Evolutionary conservation across 2,113 vertebrate species (phyloP).

Genomic region (Sphyrna mokarran): DNA sequence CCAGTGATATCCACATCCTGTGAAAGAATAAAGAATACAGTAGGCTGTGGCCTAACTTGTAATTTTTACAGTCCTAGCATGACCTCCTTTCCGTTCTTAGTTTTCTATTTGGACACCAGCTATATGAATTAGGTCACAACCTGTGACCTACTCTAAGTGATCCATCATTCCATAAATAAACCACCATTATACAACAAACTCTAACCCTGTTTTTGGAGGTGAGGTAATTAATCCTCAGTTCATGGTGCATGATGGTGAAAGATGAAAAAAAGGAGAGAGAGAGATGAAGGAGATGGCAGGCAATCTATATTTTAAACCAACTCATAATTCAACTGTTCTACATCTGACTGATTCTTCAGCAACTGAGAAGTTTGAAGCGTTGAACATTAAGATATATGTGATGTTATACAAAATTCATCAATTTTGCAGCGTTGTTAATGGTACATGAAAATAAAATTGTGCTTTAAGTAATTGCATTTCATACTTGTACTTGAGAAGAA

Average conservation of each 20-base stretch:
- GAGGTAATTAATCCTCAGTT: background rate
- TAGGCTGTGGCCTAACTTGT: too few species aligned
- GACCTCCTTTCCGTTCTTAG: too few species aligned
- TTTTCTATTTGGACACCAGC: too few species aligned
- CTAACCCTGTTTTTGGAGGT: background rate
- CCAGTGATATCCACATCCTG: too few species aligned
- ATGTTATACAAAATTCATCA: background rate
- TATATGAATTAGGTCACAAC: background rate
- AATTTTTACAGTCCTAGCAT: too few species aligned
- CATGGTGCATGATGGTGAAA: background rate
- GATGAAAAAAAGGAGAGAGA: background rate
- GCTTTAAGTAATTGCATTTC: background rate
- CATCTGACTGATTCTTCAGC: background rate
- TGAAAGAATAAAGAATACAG: too few species aligned
- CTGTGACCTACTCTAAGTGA: background rate
- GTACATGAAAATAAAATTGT: background rate
- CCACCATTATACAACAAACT: background rate
- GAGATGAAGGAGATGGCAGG: background rate
- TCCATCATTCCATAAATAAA: background rate
- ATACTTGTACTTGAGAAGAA: background rate
- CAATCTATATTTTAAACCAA: background rate
- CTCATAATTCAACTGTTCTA: background rate
- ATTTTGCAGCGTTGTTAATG: background rate
- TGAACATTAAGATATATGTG: background rate
- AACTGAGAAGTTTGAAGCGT: background rate